Evolutionary conservation across 2,113 vertebrate species (phyloP).

Genomic region (Pungitius pungitius): DNA sequence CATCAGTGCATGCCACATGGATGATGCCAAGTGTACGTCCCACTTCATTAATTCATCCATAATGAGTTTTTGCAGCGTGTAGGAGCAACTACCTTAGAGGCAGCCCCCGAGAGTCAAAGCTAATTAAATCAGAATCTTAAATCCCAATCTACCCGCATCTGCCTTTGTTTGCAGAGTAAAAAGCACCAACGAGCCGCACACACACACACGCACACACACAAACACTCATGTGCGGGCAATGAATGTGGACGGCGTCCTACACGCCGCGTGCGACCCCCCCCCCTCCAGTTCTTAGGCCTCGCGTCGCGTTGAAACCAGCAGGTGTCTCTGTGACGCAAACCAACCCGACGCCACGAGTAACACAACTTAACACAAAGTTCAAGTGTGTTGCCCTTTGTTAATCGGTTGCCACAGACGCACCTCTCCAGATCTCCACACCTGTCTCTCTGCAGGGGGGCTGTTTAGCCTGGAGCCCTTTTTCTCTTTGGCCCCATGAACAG

Average conservation of each 20-base stretch:
- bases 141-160: slow-evolving; percentile 69
- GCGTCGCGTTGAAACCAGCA: slow-evolving; percentile 51
- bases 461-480: slow-evolving; percentile 35
- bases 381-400: slow-evolving; percentile 40
- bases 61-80: slow-evolving; percentile 78
- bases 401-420: no score
- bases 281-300: background rate
- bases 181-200: slow-evolving; percentile 37
- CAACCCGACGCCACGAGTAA: no score
- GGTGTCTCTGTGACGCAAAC: slow-evolving; percentile 73
- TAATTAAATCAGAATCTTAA: slow-evolving; percentile 79
- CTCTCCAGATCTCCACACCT: no score
- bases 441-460: slow-evolving; percentile 18
- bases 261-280: no score
- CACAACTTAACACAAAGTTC: no score
- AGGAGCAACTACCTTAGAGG: slow-evolving; percentile 74
- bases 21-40: slow-evolving; percentile 74
- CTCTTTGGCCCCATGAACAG: slow-evolving; percentile 16
- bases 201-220: slow-evolving; percentile 13
- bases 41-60: slow-evolving; percentile 81
- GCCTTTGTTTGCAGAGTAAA: slow-evolving; percentile 69
- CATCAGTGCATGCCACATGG: slow-evolving; percentile 70
- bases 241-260: background rate
- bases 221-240: background rate
- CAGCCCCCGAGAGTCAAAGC: slow-evolving; percentile 67